These are phyloP conservation scores for Bombus consobrinus DNA, from an alignment of 1,140 invertebrate genomes.

Conservation along the genomic window DNA sequence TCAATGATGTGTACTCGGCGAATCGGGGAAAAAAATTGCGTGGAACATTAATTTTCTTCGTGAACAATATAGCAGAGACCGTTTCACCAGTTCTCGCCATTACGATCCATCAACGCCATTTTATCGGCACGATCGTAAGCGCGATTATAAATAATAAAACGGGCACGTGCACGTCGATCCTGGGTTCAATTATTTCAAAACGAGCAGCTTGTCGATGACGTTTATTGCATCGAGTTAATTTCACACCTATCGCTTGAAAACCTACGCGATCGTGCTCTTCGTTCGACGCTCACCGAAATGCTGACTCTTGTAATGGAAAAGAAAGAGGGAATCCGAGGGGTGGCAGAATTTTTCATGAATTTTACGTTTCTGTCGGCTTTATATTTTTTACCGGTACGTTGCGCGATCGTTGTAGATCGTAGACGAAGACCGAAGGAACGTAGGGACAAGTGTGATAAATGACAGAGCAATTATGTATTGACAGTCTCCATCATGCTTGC, in stretches of 20 bases:
- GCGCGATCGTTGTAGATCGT: slow-evolving; percentile 7
- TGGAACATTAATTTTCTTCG: slow-evolving; percentile 9
- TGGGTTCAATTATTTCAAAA: slow-evolving; percentile 34
- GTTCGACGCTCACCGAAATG: slow-evolving; percentile 21
- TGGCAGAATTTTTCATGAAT: not conserved
- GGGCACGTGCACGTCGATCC: slow-evolving; percentile 32
- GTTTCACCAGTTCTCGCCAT: slow-evolving; percentile 1
- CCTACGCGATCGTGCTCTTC: not conserved
- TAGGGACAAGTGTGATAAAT: slow-evolving; percentile 55
- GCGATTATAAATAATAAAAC: slow-evolving; percentile 39
- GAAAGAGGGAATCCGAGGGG: not conserved
- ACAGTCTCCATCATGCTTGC: slow-evolving; percentile 35
- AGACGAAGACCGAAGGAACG: slow-evolving; percentile 39
- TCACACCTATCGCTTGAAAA: slow-evolving; percentile 13
- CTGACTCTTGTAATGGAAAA: not conserved
- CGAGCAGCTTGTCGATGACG: slow-evolving; percentile 37
- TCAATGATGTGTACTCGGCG: not conserved
- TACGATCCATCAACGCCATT: slow-evolving; percentile 35
- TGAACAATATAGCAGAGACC: slow-evolving; percentile 1
- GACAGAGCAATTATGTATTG: slow-evolving; percentile 68
- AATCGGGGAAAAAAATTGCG: not conserved
- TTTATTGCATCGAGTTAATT: slow-evolving; percentile 37
- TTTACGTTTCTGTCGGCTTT: not conserved
- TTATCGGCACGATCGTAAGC: slow-evolving; percentile 21
- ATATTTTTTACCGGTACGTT: slow-evolving; percentile 25